Evolutionary conservation across 2,113 vertebrate species (phyloP).

Genomic region (Ramphastos sulfuratus): DNA sequence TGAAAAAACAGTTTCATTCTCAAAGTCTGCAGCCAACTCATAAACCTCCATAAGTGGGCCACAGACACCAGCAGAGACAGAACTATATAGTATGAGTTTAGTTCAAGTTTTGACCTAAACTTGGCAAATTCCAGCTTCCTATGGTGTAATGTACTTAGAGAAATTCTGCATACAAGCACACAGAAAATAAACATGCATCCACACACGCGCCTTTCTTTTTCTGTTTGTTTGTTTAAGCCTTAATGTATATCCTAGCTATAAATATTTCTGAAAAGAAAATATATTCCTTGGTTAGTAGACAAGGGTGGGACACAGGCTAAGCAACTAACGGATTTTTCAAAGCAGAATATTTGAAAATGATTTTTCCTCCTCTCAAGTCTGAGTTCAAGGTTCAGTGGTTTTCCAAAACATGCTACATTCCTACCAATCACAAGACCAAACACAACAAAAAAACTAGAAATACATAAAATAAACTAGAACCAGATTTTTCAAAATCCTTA

Average conservation of each 20-base stretch:
- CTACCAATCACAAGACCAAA: background rate
- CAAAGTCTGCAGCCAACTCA: constrained; percentile 52
- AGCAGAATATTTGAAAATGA: constrained; percentile 34
- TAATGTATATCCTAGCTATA: constrained; percentile 8
- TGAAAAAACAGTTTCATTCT: constrained; percentile 47
- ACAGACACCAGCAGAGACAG: constrained; percentile 50
- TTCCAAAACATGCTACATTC: constrained; percentile 33
- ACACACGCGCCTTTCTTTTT: background rate
- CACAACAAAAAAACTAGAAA: constrained; percentile 25
- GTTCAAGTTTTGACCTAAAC: constrained; percentile 51
- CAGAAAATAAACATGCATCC: background rate
- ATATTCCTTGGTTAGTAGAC: background rate
- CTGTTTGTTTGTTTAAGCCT: constrained; percentile 41
- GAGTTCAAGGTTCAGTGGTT: constrained; percentile 50
- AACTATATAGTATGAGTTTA: background rate
- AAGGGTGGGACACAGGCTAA: background rate
- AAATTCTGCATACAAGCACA: background rate
- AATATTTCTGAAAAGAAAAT: constrained; percentile 50
- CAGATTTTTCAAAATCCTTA: constrained; percentile 42
- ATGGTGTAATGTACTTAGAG: background rate
- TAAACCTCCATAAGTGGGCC: constrained; percentile 38
- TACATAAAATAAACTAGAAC: constrained; percentile 31
- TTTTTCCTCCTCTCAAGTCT: background rate
- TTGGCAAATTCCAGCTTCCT: constrained; percentile 42
- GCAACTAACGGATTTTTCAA: constrained; percentile 27